Evolutionary conservation across 2,113 vertebrate species (phyloP).

Genomic region (Gnathonemus longibarbis): DNA sequence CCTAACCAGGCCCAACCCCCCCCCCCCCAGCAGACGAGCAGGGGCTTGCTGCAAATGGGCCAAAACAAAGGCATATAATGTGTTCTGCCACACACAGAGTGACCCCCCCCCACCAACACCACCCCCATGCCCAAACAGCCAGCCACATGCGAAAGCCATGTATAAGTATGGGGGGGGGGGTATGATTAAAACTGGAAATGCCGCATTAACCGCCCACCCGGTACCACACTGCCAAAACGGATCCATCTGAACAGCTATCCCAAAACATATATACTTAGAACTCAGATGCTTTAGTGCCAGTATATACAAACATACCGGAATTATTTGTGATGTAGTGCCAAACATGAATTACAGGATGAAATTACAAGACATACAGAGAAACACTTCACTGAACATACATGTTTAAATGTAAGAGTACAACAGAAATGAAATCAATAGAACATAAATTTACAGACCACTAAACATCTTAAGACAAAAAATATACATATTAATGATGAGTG

Average conservation of each 20-base stretch:
- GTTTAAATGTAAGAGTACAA: neutral
- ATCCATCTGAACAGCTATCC: neutral
- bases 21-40: neutral
- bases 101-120: too few relatives aligned
- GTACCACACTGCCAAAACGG: neutral
- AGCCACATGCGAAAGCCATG: neutral
- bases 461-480: neutral
- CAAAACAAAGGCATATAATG: neutral
- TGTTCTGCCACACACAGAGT: slow-evolving; percentile 10
- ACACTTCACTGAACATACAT: slow-evolving; percentile 6
- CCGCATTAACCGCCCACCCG: neutral
- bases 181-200: slow-evolving; percentile 7
- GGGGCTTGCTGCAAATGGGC: slow-evolving; percentile 11
- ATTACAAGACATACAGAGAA: neutral
- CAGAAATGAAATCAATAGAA: neutral
- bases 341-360: neutral
- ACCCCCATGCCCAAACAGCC: neutral
- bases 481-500: neutral
- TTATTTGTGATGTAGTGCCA: neutral
- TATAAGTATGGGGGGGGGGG: neutral
- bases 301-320: neutral
- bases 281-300: neutral
- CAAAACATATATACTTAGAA: neutral
- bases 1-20: neutral
- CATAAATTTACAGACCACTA: neutral